Percentiles rank a stretch among this genome's conserved stretches.
Evolutionary conservation across 2,797 vertebrate genomes (phyloP).

Genomic region (Lacerta agilis): DNA sequence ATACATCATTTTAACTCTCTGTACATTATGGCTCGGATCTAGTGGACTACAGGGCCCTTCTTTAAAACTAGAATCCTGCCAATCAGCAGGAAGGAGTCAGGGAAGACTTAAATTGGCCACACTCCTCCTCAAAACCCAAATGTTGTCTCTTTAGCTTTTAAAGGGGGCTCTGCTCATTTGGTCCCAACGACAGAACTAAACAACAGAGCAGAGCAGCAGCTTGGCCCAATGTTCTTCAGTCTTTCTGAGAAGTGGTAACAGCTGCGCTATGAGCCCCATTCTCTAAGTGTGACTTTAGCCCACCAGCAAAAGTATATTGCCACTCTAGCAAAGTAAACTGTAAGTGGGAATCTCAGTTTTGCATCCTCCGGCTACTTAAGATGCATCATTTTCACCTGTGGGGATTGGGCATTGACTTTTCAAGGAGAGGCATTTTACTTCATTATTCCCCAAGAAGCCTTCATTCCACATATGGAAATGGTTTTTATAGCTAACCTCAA

Average conservation of each 20-base stretch:
- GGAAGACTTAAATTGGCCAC: background rate
- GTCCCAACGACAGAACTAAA: background rate
- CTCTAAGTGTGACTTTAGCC: background rate
- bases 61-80: background rate
- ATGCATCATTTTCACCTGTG: constrained; percentile 37
- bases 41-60: background rate
- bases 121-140: background rate
- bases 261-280: background rate
- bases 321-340: background rate
- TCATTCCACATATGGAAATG: constrained; percentile 19
- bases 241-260: background rate
- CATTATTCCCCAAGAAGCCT: background rate
- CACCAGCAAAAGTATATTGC: background rate
- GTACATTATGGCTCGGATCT: background rate
- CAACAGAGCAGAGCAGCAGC: background rate
- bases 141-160: background rate
- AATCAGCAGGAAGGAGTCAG: background rate
- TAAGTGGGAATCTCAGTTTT: constrained; percentile 30
- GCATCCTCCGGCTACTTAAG: constrained; percentile 21
- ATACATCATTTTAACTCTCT: background rate
- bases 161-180: background rate
- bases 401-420: constrained; percentile 33
- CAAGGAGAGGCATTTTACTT: background rate
- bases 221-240: no score
- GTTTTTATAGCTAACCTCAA: constrained; percentile 29